phyloP scores from a whole-genome alignment of 2,797 vertebrate genomes.

The Poeciliopsis gracilis region DNA sequence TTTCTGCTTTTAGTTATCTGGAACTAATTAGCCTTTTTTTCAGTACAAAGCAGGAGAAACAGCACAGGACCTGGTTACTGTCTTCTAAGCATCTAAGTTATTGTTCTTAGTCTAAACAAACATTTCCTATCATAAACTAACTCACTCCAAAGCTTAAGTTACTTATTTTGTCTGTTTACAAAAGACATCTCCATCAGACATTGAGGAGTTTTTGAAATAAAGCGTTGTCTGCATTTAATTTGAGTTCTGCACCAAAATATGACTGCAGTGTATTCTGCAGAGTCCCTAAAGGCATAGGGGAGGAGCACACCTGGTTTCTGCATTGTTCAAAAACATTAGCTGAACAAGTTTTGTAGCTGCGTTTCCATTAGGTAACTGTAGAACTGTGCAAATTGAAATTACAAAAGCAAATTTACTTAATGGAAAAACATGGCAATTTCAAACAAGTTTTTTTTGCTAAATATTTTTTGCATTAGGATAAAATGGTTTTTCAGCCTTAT shows the following conservation, averaged over 20 bases:
- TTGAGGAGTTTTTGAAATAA: conserved; percentile 41
- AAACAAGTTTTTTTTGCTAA: too few relatives aligned
- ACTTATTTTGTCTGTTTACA: conserved; percentile 50
- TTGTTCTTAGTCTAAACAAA: conserved; percentile 61
- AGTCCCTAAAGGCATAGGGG: conserved; percentile 59
- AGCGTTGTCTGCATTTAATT: conserved; percentile 57
- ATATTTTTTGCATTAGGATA: too few relatives aligned
- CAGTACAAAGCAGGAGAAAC: conserved; percentile 58
- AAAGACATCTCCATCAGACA: conserved; percentile 42
- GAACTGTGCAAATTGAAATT: too few relatives aligned
- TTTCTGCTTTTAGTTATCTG: conserved; percentile 52
- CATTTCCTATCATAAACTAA: conserved; percentile 41
- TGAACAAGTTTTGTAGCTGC: conserved; percentile 1
- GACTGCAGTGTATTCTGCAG: conserved; percentile 53
- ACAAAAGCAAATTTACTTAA: too few relatives aligned
- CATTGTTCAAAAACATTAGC: not conserved
- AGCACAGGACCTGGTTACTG: conserved; percentile 32
- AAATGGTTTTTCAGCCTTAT: too few relatives aligned
- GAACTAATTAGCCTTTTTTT: conserved; percentile 61
- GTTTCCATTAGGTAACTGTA: too few relatives aligned
- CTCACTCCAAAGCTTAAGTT: conserved; percentile 20
- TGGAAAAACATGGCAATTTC: too few relatives aligned
- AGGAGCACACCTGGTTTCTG: conserved; percentile 31
- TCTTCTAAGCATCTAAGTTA: conserved; percentile 46
- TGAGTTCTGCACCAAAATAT: conserved; percentile 38